Evolutionary conservation across 1,140 invertebrate species (phyloP).

Genomic region (Chironomus tepperi): DNA sequence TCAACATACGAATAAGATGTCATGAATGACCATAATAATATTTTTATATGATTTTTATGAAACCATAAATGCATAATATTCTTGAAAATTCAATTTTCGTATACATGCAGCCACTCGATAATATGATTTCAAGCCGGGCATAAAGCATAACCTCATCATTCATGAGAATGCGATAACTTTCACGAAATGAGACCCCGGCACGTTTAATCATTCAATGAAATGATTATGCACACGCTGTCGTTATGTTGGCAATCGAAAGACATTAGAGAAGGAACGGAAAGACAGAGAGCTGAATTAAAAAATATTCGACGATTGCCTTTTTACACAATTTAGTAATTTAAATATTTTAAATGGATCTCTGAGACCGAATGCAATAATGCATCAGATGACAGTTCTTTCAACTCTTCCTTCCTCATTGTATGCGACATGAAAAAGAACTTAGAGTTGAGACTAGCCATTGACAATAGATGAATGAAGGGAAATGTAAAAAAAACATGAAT

Average conservation of each 20-base stretch:
- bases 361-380: neutral
- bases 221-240: too few species aligned
- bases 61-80: neutral
- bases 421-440: conserved; percentile 3
- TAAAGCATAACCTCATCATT: too few species aligned
- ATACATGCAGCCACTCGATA: too few species aligned
- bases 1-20: too few species aligned
- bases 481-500: neutral
- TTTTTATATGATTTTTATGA: too few species aligned
- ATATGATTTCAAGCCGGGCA: too few species aligned
- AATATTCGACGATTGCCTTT: neutral
- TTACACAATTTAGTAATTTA: neutral
- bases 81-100: neutral
- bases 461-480: neutral
- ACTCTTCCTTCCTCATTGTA: neutral
- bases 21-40: too few species aligned
- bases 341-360: neutral
- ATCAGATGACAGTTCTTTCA: neutral
- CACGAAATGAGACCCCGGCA: neutral
- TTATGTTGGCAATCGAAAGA: neutral
- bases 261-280: neutral
- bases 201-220: too few species aligned
- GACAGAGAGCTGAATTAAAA: neutral
- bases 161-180: conserved; percentile 5
- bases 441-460: neutral